phyloP scores from a whole-genome alignment of 2,888 invertebrate genomes.

The Pediacus dermestoides region DNA sequence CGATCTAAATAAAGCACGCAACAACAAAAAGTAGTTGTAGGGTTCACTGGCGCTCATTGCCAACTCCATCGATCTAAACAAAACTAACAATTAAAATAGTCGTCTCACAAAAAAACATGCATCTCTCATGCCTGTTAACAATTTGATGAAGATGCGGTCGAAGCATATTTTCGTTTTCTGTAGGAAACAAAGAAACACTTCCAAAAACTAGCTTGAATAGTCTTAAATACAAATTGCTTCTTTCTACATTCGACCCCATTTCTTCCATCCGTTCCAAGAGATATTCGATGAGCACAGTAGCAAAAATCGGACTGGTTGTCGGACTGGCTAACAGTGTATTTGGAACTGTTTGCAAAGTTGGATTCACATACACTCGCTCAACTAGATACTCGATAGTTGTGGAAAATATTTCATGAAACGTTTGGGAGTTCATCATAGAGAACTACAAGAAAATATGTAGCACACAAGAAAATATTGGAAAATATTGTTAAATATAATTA shows the following conservation, averaged over 20 bases:
- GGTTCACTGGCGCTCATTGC: slow-evolving; percentile 98
- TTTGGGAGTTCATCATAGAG: slow-evolving; percentile 92
- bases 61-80: slow-evolving; percentile 79
- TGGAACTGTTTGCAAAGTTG: slow-evolving; percentile 89
- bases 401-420: slow-evolving; percentile 94
- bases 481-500: slow-evolving; percentile 54
- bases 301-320: slow-evolving; percentile 91
- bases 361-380: slow-evolving; percentile 89
- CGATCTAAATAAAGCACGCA: slow-evolving; percentile 91
- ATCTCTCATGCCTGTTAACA: slow-evolving; percentile 64
- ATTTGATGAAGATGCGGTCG: slow-evolving; percentile 95
- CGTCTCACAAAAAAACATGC: neutral
- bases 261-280: slow-evolving; percentile 92
- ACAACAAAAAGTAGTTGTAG: slow-evolving; percentile 91
- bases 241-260: slow-evolving; percentile 92
- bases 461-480: slow-evolving; percentile 5
- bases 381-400: slow-evolving; percentile 95
- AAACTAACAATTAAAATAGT: too few species aligned
- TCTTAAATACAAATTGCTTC: slow-evolving; percentile 88
- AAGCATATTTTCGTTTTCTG: slow-evolving; percentile 97
- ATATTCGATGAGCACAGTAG: slow-evolving; percentile 93
- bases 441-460: slow-evolving; percentile 74
- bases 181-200: slow-evolving; percentile 90
- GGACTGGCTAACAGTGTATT: slow-evolving; percentile 93
- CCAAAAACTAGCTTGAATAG: slow-evolving; percentile 97